Evolutionary conservation across 2,797 vertebrate species (phyloP).

Genomic region (Crenuchus spilurus): DNA sequence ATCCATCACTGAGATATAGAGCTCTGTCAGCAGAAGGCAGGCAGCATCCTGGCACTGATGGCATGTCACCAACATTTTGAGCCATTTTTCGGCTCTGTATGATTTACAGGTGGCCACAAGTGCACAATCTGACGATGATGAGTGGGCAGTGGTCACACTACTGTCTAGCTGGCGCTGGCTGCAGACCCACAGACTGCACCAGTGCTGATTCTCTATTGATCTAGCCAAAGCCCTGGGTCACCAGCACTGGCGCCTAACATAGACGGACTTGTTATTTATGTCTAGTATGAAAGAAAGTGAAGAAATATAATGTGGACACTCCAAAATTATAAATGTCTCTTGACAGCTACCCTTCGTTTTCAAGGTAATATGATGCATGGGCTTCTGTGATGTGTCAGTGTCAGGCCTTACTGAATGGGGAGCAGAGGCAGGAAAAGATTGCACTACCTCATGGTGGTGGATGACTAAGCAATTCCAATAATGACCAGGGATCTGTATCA

Average conservation of each 20-base stretch:
- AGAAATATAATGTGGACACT: constrained; percentile 53
- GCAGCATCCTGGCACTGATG: constrained; percentile 21
- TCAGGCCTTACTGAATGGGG: constrained; percentile 24
- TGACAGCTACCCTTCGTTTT: constrained; percentile 41
- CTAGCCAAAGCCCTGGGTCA: constrained; percentile 39
- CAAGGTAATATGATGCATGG: constrained; percentile 37
- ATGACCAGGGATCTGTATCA: constrained; percentile 33
- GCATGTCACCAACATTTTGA: constrained; percentile 31
- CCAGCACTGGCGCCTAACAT: constrained; percentile 48
- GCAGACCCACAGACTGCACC: constrained; percentile 40
- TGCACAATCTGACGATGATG: constrained; percentile 7
- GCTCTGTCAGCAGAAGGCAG: constrained; percentile 17
- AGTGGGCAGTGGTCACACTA: constrained; percentile 32
- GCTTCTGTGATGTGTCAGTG: constrained; percentile 42
- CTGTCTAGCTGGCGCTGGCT: constrained; percentile 33
- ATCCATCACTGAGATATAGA: constrained; percentile 23
- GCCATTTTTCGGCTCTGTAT: constrained; percentile 8
- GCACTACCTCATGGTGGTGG: constrained; percentile 13
- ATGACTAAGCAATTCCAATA: constrained; percentile 46
- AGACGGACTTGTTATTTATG: constrained; percentile 47
- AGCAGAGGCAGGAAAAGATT: constrained; percentile 19
- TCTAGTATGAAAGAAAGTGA: constrained; percentile 39
- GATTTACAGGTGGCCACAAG: constrained; percentile 31
- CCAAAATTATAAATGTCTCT: constrained; percentile 57
- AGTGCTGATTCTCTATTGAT: constrained; percentile 46